These are phyloP conservation scores for Troides aeacus DNA, from an alignment of 2,888 invertebrate species.

Conservation along the genomic window DNA sequence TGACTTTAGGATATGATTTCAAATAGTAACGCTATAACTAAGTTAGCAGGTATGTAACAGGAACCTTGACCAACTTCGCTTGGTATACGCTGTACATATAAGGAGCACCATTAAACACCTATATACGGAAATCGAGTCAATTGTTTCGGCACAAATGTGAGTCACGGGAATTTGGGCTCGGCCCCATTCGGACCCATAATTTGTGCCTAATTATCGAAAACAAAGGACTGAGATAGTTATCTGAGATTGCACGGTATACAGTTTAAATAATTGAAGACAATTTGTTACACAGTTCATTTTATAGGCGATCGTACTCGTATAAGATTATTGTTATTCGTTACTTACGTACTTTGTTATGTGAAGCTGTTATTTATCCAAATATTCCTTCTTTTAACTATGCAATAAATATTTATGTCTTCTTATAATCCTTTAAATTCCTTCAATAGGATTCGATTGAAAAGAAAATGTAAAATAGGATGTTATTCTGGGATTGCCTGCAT, in stretches of 20 bases:
- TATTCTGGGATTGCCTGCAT: too few species aligned
- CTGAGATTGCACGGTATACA: conserved; percentile 28
- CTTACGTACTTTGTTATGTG: neutral
- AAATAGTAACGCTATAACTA: neutral
- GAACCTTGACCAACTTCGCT: conserved; percentile 27
- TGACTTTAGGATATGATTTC: neutral
- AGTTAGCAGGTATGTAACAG: conserved; percentile 1
- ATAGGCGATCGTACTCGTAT: neutral
- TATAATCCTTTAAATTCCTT: too few species aligned
- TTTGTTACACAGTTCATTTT: conserved; percentile 6
- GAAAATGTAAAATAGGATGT: too few species aligned
- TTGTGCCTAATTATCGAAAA: conserved; percentile 54
- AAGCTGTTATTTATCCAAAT: neutral
- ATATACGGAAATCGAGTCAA: conserved; percentile 36
- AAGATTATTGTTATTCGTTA: neutral
- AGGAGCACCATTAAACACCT: conserved; percentile 32
- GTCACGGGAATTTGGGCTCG: conserved; percentile 49
- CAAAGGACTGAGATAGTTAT: conserved; percentile 55
- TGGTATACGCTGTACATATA: conserved; percentile 12
- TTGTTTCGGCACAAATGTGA: conserved; percentile 42
- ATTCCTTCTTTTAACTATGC: neutral
- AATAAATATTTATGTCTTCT: too few species aligned
- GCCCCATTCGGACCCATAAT: conserved; percentile 36
- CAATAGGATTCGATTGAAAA: too few species aligned
- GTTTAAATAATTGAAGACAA: conserved; percentile 15